A percentile compares a stretch with the other conserved stretches of the same genome.
Evolutionary conservation across 2,888 invertebrate genomes (phyloP).

Genomic region (Lacanobia oleracea): DNA sequence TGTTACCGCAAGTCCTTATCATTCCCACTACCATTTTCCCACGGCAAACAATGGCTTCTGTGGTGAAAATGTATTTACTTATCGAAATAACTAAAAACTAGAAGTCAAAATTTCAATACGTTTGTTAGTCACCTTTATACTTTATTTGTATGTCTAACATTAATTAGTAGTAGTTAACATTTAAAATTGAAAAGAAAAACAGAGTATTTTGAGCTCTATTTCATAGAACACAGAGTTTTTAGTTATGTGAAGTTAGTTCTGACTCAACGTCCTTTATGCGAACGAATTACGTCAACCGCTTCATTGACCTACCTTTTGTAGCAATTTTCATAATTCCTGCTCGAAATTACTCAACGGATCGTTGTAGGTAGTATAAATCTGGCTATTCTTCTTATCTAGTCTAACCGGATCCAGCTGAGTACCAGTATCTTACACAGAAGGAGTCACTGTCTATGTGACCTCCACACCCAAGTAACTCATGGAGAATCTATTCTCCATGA

Average conservation of each 20-base stretch:
- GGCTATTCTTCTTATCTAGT: neutral
- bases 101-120: neutral
- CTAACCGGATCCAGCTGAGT: too few relatives aligned
- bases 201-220: conserved; percentile 15
- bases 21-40: conserved; percentile 46
- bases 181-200: neutral
- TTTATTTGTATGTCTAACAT: conserved; percentile 22
- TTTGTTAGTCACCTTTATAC: conserved; percentile 9
- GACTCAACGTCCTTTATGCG: conserved; percentile 19
- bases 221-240: neutral
- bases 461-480: too few relatives aligned
- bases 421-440: neutral
- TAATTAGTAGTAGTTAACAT: conserved; percentile 33
- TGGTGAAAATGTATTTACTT: neutral
- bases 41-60: conserved; percentile 40
- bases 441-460: neutral
- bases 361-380: neutral
- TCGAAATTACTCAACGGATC: neutral
- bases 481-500: too few relatives aligned
- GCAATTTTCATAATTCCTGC: conserved; percentile 15
- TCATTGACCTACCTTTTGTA: conserved; percentile 52
- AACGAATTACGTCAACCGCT: conserved; percentile 37
- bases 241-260: neutral
- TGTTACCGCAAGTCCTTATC: conserved; percentile 56
- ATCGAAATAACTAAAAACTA: too few relatives aligned